These are phyloP conservation scores for Eleginops maclovinus DNA, from an alignment of 2,113 vertebrate species.

Conservation along the genomic window DNA sequence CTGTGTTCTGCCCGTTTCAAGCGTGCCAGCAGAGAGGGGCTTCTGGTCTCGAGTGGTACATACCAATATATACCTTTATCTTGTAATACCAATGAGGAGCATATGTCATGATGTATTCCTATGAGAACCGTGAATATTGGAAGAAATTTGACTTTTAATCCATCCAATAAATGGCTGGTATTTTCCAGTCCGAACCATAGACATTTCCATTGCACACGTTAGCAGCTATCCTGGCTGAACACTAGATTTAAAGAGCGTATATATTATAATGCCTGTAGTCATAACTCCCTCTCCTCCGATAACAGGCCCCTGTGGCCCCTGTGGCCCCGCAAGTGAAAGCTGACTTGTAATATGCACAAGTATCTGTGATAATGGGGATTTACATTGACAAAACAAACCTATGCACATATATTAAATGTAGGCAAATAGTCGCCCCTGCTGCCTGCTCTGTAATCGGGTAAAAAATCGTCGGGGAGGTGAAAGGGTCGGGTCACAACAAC, in stretches of 20 bases:
- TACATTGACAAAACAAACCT: conserved; percentile 73
- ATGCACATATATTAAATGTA: conserved; percentile 73
- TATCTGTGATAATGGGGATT: conserved; percentile 73
- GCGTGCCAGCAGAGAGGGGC: too few species aligned
- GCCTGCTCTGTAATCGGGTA: conserved; percentile 76
- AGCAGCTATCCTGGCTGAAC: not conserved
- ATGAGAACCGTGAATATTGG: not conserved
- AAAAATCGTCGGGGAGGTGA: conserved; percentile 66
- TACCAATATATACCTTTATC: too few species aligned
- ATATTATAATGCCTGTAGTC: not conserved
- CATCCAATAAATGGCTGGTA: not conserved
- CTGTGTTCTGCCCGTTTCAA: too few species aligned
- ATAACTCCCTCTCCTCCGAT: not conserved
- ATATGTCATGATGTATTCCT: too few species aligned
- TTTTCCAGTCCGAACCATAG: not conserved
- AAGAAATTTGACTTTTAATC: not conserved
- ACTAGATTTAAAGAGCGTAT: not conserved
- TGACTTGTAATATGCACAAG: conserved; percentile 66
- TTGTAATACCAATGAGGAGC: too few species aligned
- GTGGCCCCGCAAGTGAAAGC: conserved; percentile 53
- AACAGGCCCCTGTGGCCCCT: conserved; percentile 2
- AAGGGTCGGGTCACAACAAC: conserved; percentile 76
- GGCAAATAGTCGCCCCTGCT: conserved; percentile 77
- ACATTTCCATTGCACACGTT: not conserved
- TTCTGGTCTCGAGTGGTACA: too few species aligned